Evolutionary conservation across 2,888 invertebrate species (phyloP), one percentile per base, ranked within the genome.

Genomic region (Pteria penguin): DNA sequence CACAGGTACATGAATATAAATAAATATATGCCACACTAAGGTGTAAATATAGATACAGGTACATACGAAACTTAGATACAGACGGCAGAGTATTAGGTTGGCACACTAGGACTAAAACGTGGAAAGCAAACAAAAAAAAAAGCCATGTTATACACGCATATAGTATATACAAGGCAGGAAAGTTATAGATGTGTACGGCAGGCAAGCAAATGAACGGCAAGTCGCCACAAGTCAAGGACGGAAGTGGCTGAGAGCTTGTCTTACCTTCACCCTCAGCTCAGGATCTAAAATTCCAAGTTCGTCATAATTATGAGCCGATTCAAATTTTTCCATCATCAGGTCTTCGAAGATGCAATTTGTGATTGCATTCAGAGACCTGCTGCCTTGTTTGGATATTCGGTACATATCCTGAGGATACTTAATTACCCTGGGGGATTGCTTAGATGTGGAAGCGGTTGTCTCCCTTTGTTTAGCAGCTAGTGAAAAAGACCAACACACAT

Each of bases 221-320:
- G n/a, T n/a, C n/a, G n/a, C n/a, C n/a, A n/a, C n/a, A n/a, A n/a
- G n/a, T n/a, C n/a, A n/a, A n/a, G n/a, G n/a, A n/a, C n/a, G n/a
- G n/a, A n/a, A n/a, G 45, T 45, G 8, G 45, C 45, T 18, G 45
- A 14, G 18, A 45, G 45, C 45, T 14, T 67, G 55, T 54, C 86
- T 86, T 87, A 87, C 87, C 87, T 87, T 86, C 29, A 61, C 78
- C 72, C 72, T 69, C 26, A 74, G 80, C 55, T 89, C 89, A 26
- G 86, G 83, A 81, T 91, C 90, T 80, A 90, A 83, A 78, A 88
- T 85, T 76, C 90, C 90, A 69, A 89, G 84, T 76, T 90, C 90
- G 86, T 91, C 90, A 89, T 90, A 90, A 73, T 86, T 84, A 84
- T 87, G 87, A 79, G 85, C 83, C 73, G 81, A 62, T 76, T 87